Evolutionary conservation across 2,113 vertebrate species (phyloP), one percentile per base, ranked within the genome.

Genomic region (Myodes glareolus): DNA sequence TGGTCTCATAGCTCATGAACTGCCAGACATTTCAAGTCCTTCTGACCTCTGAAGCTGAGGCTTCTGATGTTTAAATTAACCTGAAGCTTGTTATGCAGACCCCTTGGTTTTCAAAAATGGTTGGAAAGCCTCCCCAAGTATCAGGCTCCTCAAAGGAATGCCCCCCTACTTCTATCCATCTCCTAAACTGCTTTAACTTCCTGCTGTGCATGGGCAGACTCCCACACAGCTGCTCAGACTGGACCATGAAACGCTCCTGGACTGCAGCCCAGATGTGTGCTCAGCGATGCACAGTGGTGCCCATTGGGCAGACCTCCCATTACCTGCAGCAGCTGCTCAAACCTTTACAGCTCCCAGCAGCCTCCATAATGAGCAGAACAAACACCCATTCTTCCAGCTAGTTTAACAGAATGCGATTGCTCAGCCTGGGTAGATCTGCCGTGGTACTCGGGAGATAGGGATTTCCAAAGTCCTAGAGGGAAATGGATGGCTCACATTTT

Each of bases 161-260:
- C 29, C 14, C 33, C 4, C 78, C 50, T 45, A 67, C 39, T 55
- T 7, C 7, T 39, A 39, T 72, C 58, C 14, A 17, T 82, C 36
- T 39, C 52, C 21, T 47, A 58, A 78, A 29, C 27, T 36, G n/a
- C 25, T 45, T 67, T n/a, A 31, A 45, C 47, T 7, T 52, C 45
- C 25, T 93, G n/a, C 52, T 75, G 17, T 39, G 90, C 36, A 17
- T 12, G n/a, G 39, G n/a, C 47, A 52, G 45, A 92, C 47, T 73
- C 17, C 80, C 80, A 29, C n/a, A 77, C 55, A 50, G 0, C 73
- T 0, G 0, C 11, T 47, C 29, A 87, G 72, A 95, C 1, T 16
- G 61, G 92, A 0, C 58, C 92, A 91, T 85, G 87, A 90, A 94
- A 90, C 52, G 75, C 88, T 91, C 67, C 76, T 42, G 77, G 85